Conservation (phyloP, 2,888 invertebrate genomes). For the Sthenelais limicola region DNA sequence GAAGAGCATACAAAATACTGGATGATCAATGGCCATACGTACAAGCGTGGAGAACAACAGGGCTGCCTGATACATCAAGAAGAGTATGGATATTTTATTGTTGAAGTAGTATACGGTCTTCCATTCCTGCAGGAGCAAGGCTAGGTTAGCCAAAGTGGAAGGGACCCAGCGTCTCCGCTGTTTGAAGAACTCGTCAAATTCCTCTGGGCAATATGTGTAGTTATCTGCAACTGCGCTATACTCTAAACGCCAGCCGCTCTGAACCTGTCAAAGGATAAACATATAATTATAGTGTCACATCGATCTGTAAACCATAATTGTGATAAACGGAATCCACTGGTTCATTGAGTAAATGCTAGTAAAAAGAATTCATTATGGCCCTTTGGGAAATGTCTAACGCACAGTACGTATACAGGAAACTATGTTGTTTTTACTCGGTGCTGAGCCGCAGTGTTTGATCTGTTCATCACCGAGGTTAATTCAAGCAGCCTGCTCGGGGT, state of each 20-base stretch:
- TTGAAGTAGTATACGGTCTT: constrained; percentile 55
- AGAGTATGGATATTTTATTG: constrained; percentile 60
- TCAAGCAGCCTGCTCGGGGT: too few species aligned
- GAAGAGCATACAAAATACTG: too few species aligned
- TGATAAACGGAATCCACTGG: too few species aligned
- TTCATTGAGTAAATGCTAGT: too few species aligned
- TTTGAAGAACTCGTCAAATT: constrained; percentile 69
- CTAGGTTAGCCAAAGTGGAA: constrained; percentile 64
- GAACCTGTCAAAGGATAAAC: constrained; percentile 56
- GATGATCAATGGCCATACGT: neutral
- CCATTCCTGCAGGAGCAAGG: constrained; percentile 59
- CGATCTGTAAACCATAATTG: too few species aligned
- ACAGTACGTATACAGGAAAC: too few species aligned
- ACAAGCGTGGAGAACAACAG: constrained; percentile 62
- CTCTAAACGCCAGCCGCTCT: constrained; percentile 68
- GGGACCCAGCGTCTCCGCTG: constrained; percentile 67
- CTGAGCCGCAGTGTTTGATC: too few species aligned
- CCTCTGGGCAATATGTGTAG: constrained; percentile 65
- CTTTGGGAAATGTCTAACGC: too few species aligned
- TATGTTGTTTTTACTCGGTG: too few species aligned
- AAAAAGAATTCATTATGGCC: too few species aligned
- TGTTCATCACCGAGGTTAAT: too few species aligned
- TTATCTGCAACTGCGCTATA: constrained; percentile 67
- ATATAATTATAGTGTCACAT: too few species aligned
- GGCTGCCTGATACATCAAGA: constrained; percentile 62